Conservation (phyloP, 2,888 invertebrate species). For the Fabriciana adippe region DNA sequence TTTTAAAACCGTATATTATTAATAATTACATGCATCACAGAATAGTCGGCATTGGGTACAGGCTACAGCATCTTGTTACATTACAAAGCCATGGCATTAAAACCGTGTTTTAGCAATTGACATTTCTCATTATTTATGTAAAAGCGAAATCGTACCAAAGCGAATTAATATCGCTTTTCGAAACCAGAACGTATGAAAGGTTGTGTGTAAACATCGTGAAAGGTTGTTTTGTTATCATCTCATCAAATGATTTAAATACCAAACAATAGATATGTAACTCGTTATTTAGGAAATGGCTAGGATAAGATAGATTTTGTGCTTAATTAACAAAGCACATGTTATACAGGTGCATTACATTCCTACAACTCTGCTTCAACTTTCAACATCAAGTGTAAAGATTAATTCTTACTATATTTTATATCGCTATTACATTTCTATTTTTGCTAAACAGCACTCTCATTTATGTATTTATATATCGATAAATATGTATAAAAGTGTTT, state of each 20-base stretch:
- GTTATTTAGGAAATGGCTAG: constrained; percentile 43
- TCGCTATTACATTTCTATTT: too few relatives aligned
- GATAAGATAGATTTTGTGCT: too few relatives aligned
- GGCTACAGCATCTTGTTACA: constrained; percentile 24
- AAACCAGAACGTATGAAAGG: constrained; percentile 43
- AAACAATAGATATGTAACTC: constrained; percentile 59
- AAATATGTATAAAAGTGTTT: too few relatives aligned
- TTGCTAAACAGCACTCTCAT: too few relatives aligned
- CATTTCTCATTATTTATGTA: constrained; percentile 36
- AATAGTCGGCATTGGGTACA: neutral
- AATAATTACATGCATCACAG: neutral
- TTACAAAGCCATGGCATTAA: constrained; percentile 26
- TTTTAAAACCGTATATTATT: too few relatives aligned
- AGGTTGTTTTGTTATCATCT: constrained; percentile 75
- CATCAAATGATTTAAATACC: constrained; percentile 76
- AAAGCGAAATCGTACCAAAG: constrained; percentile 26
- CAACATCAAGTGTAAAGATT: too few relatives aligned
- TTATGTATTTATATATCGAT: too few relatives aligned
- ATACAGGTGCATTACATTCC: too few relatives aligned
- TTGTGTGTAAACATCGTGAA: constrained; percentile 66
- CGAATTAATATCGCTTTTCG: constrained; percentile 32
- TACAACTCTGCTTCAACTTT: too few relatives aligned
- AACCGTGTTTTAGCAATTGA: constrained; percentile 35
- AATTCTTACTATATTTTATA: too few relatives aligned
- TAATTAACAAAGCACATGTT: too few relatives aligned